Evolutionary conservation across 2,797 vertebrate species (phyloP).

Genomic region (Mastacembelus armatus): DNA sequence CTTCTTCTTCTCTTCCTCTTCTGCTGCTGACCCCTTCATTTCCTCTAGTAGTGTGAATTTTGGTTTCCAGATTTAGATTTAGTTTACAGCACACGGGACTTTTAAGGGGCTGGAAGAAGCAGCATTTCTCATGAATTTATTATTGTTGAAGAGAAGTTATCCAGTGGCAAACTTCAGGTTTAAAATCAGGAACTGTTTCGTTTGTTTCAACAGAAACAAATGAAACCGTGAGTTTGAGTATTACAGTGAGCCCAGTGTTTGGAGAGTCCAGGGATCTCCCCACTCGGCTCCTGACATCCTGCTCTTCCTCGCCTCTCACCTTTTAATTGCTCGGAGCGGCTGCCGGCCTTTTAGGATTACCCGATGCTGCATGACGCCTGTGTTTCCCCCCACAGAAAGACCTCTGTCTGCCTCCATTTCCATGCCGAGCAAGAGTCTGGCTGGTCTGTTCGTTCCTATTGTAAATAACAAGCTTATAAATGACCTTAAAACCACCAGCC

Average conservation of each 20-base stretch:
- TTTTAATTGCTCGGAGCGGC: constrained; percentile 54
- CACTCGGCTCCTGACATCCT: constrained; percentile 55
- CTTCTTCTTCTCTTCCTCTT: no score
- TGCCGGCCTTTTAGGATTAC: constrained; percentile 41
- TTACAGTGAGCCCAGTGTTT: constrained; percentile 57
- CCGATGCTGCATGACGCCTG: constrained; percentile 46
- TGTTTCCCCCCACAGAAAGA: constrained; percentile 58
- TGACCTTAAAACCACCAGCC: rapidly evolving
- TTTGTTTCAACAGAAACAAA: background rate
- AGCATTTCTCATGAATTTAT: no score
- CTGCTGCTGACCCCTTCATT: no score
- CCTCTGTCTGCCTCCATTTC: constrained; percentile 61
- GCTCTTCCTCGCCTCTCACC: constrained; percentile 67
- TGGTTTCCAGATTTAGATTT: no score
- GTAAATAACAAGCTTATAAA: constrained; percentile 42
- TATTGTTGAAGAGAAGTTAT: no score
- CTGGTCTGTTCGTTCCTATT: constrained; percentile 45
- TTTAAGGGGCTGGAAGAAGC: no score
- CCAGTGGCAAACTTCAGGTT: no score
- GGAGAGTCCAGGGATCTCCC: constrained; percentile 10
- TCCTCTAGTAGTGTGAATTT: no score
- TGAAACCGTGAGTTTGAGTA: background rate
- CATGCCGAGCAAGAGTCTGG: constrained; percentile 32
- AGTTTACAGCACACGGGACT: no score
- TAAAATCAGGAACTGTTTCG: no score